Percentiles rank a stretch among this genome's conserved stretches.
Conservation (phyloP, 2,888 invertebrate species). For the Eulithis prunata region DNA sequence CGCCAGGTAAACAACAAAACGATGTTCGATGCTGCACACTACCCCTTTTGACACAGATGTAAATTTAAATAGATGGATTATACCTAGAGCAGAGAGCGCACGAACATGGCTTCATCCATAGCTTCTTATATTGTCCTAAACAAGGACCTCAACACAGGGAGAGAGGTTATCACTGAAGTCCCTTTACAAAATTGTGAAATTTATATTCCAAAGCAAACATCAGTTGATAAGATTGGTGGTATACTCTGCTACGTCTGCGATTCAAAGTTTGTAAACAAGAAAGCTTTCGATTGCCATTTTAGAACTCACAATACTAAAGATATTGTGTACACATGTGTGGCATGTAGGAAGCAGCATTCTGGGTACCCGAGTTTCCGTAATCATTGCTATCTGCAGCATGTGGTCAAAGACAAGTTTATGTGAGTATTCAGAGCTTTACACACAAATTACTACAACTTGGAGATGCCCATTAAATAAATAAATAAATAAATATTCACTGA, state of each 20-base stretch:
- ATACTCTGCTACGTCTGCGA: slow-evolving; percentile 84
- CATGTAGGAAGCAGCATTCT: slow-evolving; percentile 80
- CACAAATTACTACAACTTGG: not conserved
- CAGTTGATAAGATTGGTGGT: slow-evolving; percentile 78
- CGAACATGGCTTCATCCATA: slow-evolving; percentile 61
- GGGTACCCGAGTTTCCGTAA: slow-evolving; percentile 84
- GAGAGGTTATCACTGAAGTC: slow-evolving; percentile 27
- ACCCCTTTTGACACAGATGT: slow-evolving; percentile 65
- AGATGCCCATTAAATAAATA: too few species aligned
- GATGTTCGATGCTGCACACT: slow-evolving; percentile 65
- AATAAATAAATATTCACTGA: too few species aligned
- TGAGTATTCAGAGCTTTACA: slow-evolving; percentile 51
- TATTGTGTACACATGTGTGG: slow-evolving; percentile 83
- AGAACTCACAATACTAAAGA: slow-evolving; percentile 61
- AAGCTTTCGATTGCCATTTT: slow-evolving; percentile 83
- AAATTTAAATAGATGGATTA: slow-evolving; percentile 71
- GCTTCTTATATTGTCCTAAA: slow-evolving; percentile 29
- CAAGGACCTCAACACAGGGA: slow-evolving; percentile 24
- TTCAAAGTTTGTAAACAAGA: slow-evolving; percentile 76
- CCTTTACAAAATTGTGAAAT: slow-evolving; percentile 31
- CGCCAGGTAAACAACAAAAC: slow-evolving; percentile 53
- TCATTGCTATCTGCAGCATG: slow-evolving; percentile 84
- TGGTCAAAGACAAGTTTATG: slow-evolving; percentile 83
- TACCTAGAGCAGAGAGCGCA: slow-evolving; percentile 55
- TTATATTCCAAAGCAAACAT: slow-evolving; percentile 60